phyloP scores from a whole-genome alignment of 2,113 vertebrate genomes.

The Sturnus vulgaris region DNA sequence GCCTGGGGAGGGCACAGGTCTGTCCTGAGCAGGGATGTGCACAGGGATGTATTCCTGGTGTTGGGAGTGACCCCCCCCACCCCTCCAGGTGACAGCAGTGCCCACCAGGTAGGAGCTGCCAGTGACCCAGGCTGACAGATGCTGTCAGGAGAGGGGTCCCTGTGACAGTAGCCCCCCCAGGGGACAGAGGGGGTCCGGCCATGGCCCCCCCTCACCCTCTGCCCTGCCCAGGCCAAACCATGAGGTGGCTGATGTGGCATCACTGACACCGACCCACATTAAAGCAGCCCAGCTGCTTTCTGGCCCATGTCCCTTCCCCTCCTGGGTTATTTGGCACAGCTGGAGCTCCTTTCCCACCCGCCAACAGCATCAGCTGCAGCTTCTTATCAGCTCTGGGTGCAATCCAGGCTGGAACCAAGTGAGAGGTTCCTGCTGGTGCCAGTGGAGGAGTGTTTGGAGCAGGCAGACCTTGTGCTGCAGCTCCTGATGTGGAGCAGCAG shows the following conservation, averaged over 20 bases:
- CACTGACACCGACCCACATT: accelerated
- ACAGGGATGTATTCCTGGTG: accelerated
- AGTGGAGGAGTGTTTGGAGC: neutral
- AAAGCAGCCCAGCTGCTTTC: neutral
- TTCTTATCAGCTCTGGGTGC: conserved; percentile 35
- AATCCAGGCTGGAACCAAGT: neutral
- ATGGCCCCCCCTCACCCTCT: neutral
- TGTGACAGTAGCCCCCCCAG: neutral
- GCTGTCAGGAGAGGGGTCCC: neutral
- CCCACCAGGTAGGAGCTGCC: accelerated
- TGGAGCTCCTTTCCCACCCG: neutral
- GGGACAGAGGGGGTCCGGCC: accelerated
- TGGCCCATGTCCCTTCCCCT: neutral
- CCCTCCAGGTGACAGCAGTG: neutral
- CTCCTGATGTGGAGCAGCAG: neutral
- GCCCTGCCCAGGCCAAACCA: neutral
- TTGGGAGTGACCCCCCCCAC: neutral
- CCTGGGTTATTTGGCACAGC: neutral
- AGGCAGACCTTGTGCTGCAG: neutral
- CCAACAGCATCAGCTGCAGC: conserved; percentile 59
- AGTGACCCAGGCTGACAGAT: accelerated
- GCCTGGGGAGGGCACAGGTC: accelerated
- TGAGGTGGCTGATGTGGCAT: accelerated
- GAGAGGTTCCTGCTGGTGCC: neutral
- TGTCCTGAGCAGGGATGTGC: neutral